Conservation (phyloP, 1,140 invertebrate species). For the Drosophila saltans region DNA sequence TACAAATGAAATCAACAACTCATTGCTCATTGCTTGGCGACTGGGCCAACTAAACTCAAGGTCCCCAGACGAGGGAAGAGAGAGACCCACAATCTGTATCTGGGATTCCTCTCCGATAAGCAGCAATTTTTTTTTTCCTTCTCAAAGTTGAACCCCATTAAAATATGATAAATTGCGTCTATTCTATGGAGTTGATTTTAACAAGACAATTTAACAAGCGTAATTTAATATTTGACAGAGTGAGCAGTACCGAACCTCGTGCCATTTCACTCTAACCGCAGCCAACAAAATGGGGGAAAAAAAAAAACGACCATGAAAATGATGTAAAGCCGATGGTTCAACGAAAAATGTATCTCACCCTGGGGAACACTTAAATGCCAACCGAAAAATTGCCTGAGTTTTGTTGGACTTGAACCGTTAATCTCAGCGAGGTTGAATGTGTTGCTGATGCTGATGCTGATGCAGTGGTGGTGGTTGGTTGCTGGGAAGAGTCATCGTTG, state of each 20-base stretch:
- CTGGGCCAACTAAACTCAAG: slow-evolving; percentile 19
- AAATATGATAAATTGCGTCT: slow-evolving; percentile 83
- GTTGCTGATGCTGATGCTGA: slow-evolving; percentile 20
- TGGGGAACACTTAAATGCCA: slow-evolving; percentile 81
- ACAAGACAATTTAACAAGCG: slow-evolving; percentile 83
- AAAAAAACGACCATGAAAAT: slow-evolving; percentile 77
- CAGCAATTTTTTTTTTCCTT: slow-evolving; percentile 57
- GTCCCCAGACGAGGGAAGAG: neutral
- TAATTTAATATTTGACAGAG: slow-evolving; percentile 83
- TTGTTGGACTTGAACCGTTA: slow-evolving; percentile 70
- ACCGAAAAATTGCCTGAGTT: slow-evolving; percentile 74
- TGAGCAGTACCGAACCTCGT: slow-evolving; percentile 30
- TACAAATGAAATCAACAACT: slow-evolving; percentile 82
- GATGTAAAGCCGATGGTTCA: slow-evolving; percentile 74
- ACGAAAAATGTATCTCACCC: slow-evolving; percentile 79
- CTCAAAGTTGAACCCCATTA: slow-evolving; percentile 73
- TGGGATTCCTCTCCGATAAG: slow-evolving; percentile 55
- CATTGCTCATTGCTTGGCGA: slow-evolving; percentile 79
- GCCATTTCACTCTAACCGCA: slow-evolving; percentile 59
- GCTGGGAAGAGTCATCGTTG: slow-evolving; percentile 13
- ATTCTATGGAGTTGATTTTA: slow-evolving; percentile 82
- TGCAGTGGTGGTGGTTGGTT: slow-evolving; percentile 35
- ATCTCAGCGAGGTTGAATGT: slow-evolving; percentile 48
- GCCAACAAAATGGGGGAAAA: slow-evolving; percentile 68
- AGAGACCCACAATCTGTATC: slow-evolving; percentile 22